Evolutionary conservation across 2,888 invertebrate species (phyloP).

Genomic region (Nephrotoma flavescens): DNA sequence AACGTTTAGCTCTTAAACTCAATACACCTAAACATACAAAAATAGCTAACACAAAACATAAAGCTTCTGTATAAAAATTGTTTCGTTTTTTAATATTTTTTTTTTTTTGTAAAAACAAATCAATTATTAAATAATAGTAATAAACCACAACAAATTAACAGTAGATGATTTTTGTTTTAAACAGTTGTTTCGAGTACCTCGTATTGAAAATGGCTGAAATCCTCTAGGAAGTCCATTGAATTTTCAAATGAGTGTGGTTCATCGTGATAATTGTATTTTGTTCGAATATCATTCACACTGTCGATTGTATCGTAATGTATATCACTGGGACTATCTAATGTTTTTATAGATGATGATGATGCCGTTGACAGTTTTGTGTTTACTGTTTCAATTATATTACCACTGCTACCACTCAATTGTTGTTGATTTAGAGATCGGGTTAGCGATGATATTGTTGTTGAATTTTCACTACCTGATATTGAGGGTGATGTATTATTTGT

Average conservation of each 20-base stretch:
- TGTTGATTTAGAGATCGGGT: constrained; percentile 3
- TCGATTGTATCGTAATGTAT: constrained; percentile 18
- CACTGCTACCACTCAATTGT: not conserved
- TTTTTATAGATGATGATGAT: constrained; percentile 9
- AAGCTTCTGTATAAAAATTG: not conserved
- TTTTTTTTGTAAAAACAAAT: not conserved
- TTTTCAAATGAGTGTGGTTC: constrained; percentile 22
- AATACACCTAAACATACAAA: not conserved
- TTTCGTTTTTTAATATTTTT: not conserved
- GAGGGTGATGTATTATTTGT: not conserved
- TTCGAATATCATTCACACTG: constrained; percentile 9
- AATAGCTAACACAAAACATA: not conserved
- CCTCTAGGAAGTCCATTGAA: constrained; percentile 20
- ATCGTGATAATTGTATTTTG: constrained; percentile 17
- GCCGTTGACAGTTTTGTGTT: constrained; percentile 8
- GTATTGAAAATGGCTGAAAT: constrained; percentile 19
- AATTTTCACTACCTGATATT: constrained; percentile 5
- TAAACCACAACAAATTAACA: not conserved
- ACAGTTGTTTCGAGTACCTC: constrained; percentile 61
- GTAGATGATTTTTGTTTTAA: constrained; percentile 26
- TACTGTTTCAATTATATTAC: constrained; percentile 1
- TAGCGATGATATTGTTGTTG: constrained; percentile 6
- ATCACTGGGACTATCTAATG: constrained; percentile 11
- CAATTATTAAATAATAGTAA: not conserved
- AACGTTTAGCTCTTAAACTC: not conserved